Evolutionary conservation across 2,113 vertebrate species (phyloP).

Genomic region (Embiotoca jacksoni): DNA sequence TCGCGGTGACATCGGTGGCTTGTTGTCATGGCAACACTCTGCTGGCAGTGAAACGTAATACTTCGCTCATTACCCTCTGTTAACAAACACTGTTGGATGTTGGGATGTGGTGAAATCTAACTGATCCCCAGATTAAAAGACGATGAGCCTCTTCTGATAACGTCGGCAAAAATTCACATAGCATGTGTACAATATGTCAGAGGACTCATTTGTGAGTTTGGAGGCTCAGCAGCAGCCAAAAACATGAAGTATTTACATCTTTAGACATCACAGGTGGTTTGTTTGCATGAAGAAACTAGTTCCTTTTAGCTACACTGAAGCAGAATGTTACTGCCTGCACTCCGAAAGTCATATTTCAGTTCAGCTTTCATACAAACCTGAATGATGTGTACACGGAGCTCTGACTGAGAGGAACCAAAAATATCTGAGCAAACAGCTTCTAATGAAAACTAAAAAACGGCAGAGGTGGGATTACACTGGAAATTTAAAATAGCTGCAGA

Average conservation of each 20-base stretch:
- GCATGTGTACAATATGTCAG: slow-evolving; percentile 9
- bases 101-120: slow-evolving; percentile 53
- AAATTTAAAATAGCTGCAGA: slow-evolving; percentile 67
- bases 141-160: slow-evolving; percentile 22
- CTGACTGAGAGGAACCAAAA: neutral
- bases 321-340: neutral
- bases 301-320: neutral
- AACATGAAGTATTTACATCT: neutral
- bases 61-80: slow-evolving; percentile 70
- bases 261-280: too few species aligned
- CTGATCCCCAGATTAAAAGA: slow-evolving; percentile 53
- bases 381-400: neutral
- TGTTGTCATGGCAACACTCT: slow-evolving; percentile 99
- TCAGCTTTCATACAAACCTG: neutral
- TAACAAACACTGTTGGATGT: slow-evolving; percentile 60
- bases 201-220: slow-evolving; percentile 38
- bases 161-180: slow-evolving; percentile 3
- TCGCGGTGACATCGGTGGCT: slow-evolving; percentile 92
- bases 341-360: neutral
- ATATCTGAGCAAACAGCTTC: slow-evolving; percentile 1
- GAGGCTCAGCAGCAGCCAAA: slow-evolving; percentile 12
- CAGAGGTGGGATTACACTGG: slow-evolving; percentile 54
- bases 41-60: slow-evolving; percentile 95
- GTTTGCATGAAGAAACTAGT: neutral
- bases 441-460: slow-evolving; percentile 26